Percentiles rank a stretch among this genome's conserved stretches.
phyloP scores from a whole-genome alignment of 2,888 invertebrate genomes.

The Polydesmus complanatus region DNA sequence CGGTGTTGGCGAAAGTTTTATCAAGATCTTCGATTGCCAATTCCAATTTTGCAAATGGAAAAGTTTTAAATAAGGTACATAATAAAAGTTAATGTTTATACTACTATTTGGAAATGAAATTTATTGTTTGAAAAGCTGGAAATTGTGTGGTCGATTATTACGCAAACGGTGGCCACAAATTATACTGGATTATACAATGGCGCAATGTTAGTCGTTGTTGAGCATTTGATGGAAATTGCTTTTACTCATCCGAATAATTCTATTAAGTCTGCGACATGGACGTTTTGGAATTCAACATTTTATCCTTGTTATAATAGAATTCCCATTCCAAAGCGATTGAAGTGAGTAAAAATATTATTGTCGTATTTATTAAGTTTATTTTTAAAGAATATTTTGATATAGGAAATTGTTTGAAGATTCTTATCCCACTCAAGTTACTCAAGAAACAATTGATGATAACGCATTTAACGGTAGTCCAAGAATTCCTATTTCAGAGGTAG shows the following conservation, averaged over 20 bases:
- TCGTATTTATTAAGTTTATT: background rate
- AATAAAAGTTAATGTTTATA: no score
- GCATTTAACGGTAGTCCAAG: background rate
- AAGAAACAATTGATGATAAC: background rate
- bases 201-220: background rate
- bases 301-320: background rate
- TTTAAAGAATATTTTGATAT: background rate
- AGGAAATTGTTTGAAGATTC: background rate
- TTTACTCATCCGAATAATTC: background rate
- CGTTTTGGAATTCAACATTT: conserved; percentile 6
- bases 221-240: background rate
- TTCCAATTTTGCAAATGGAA: background rate
- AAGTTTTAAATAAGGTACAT: background rate
- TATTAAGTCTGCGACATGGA: background rate
- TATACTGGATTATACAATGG: background rate
- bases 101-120: no score
- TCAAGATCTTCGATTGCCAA: background rate
- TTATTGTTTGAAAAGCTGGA: background rate
- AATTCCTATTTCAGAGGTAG: background rate
- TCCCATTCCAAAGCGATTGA: background rate
- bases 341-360: background rate
- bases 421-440: background rate
- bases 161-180: background rate
- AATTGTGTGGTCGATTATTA: conserved; percentile 1
- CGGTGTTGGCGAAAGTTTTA: background rate